Conservation (phyloP, 2,888 invertebrate genomes). For the Coecobrya sp. region DNA sequence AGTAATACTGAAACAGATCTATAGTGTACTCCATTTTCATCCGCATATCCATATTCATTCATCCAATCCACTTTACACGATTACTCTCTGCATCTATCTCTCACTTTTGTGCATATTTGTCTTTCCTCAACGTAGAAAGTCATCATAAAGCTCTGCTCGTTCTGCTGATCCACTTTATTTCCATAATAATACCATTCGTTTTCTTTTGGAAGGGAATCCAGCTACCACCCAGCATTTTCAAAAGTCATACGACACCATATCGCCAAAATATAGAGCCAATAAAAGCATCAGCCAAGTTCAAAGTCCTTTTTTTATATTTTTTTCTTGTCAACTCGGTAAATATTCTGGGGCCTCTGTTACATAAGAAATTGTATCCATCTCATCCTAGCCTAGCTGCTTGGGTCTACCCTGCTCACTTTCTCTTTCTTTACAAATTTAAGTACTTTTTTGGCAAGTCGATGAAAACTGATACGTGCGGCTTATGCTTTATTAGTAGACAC, state of each 20-base stretch:
- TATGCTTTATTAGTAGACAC: neutral
- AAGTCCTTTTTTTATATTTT: neutral
- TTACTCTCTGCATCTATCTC: neutral
- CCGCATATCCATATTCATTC: conserved; percentile 29
- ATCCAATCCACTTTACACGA: conserved; percentile 30
- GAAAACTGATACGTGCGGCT: conserved; percentile 27
- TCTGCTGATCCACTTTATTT: conserved; percentile 30
- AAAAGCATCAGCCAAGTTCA: conserved; percentile 44
- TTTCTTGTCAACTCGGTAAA: neutral
- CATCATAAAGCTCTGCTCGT: neutral
- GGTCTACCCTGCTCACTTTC: neutral
- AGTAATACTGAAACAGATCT: neutral
- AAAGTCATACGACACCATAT: neutral
- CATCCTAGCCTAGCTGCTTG: neutral
- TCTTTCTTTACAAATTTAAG: neutral
- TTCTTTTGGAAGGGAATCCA: neutral
- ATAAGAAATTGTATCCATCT: too few relatives aligned
- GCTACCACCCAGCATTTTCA: neutral
- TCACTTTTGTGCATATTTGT: conserved; percentile 18
- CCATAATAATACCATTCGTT: neutral
- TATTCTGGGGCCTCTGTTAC: neutral
- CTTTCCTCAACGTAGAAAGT: neutral
- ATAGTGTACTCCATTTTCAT: neutral
- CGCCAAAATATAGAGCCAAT: conserved; percentile 33
- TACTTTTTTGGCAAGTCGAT: conserved; percentile 40